Base-by-base conservation (phyloP, 2,888 invertebrate species). In the Synanthedon myopaeformis region DNA sequence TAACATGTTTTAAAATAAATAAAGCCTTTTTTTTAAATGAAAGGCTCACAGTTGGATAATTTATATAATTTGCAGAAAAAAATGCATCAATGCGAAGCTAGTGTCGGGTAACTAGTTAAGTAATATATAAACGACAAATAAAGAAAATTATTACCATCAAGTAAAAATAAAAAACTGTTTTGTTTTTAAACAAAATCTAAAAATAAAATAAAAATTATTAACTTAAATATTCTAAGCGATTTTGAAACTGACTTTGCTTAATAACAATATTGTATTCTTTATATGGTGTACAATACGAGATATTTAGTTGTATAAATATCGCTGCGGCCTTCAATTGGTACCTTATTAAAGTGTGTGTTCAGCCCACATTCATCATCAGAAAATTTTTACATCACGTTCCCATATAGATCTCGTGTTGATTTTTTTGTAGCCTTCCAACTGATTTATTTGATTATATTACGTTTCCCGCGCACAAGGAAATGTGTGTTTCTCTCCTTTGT, bases 391-490 rank as follows among this genome's bases (percentile, higher is more conserved):
- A 66, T 70, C 67, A 66, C 65, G 65, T 63, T 69, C 64, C 58
- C 60, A 54, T 51, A 19, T 45, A 55, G 59, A 62, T 60, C 63
- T 68, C 60, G 63, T 63, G 10, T 49, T 42, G n/a, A 23, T 53
- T 23, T 51, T n/a, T 53, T 53, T 53, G 13, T 51, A n/a, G 4
- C 5, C 28, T 51, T 8, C 10, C 42, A 17, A 41, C 10, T 13
- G 42, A 51, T 41, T 35, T 49, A 51, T 56, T 57, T 53, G 56
- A 71, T 72, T 68, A 69, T 64, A 70, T 65, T 60, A 65, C 63
- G 68, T 73, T 76, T 78, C 74, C 70, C 75, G 74, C 72, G 68
- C 71, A 75, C 72, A 77, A 75, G 77, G 74, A 79, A 79, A 78
- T 76, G 66, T 61, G 55, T 52, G 54, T 28, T 55, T 55, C 55